Percentiles rank a stretch among this genome's conserved stretches.
phyloP scores from a whole-genome alignment of 1,140 invertebrate genomes.

The Panagrolaimus sp. region DNA sequence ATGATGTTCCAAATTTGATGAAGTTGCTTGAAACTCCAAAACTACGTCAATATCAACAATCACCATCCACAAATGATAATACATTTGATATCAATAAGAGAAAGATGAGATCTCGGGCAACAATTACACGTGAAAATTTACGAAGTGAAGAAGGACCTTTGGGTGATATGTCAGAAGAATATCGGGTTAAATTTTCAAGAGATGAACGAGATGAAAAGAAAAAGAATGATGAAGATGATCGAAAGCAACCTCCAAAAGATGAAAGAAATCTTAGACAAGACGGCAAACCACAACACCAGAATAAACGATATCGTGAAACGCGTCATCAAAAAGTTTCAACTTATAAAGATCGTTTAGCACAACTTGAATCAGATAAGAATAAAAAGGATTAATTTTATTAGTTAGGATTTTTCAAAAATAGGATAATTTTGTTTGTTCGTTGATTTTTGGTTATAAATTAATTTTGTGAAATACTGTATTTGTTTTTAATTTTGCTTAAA shows the following conservation, averaged over 20 bases:
- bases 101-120: neutral
- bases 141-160: neutral
- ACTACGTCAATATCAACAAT: neutral
- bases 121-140: neutral
- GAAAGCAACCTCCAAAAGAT: too few species aligned
- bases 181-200: neutral
- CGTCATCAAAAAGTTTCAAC: neutral
- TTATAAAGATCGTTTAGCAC: conserved; percentile 6
- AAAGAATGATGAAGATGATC: conserved; percentile 4
- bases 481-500: neutral
- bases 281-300: too few species aligned
- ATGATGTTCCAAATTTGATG: conserved; percentile 22
- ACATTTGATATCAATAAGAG: neutral
- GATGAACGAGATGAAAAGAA: conserved; percentile 12
- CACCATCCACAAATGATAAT: neutral
- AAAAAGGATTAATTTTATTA: conserved; percentile 3
- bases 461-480: neutral
- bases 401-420: neutral
- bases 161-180: neutral
- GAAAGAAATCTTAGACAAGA: too few species aligned
- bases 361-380: conserved; percentile 12
- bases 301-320: too few species aligned
- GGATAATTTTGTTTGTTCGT: conserved; percentile 5
- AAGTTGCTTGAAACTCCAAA: conserved; percentile 6
- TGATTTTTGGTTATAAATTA: conserved; percentile 11